phyloP scores from a whole-genome alignment of 2,113 vertebrate species.

The Odobenus rosmarus region DNA sequence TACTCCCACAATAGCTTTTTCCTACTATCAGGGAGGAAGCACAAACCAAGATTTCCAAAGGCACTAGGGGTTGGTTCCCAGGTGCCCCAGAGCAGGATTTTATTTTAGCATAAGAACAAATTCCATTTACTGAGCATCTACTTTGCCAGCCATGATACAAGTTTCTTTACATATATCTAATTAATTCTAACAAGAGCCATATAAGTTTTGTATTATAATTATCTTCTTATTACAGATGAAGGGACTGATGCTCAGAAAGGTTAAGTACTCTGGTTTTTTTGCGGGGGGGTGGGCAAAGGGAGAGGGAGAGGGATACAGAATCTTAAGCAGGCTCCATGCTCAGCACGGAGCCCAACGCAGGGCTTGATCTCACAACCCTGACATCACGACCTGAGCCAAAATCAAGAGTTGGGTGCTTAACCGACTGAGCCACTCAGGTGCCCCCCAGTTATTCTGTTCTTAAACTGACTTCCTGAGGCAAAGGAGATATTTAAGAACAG shows the following conservation, averaged over 20 bases:
- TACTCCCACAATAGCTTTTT: background rate
- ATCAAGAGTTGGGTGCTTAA: background rate
- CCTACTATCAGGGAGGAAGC: background rate
- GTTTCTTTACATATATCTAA: background rate
- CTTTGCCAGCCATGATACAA: background rate
- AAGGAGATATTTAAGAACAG: background rate
- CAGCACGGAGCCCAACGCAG: background rate
- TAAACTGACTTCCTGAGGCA: constrained; percentile 11
- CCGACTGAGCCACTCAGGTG: background rate
- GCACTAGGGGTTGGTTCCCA: background rate
- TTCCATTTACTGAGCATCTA: background rate
- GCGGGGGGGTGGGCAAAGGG: background rate
- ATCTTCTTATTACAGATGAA: background rate
- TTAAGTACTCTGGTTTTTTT: background rate
- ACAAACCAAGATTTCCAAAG: background rate
- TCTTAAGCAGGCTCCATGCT: background rate
- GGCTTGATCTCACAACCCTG: background rate
- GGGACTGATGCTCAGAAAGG: background rate
- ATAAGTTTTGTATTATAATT: background rate
- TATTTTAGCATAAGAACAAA: constrained; percentile 9
- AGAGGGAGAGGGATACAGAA: background rate
- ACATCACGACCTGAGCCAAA: background rate
- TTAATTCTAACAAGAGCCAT: constrained; percentile 42
- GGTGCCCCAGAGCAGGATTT: background rate
- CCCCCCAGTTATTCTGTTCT: background rate